Evolutionary conservation across 2,888 invertebrate genomes (phyloP), one percentile per base, ranked within the genome.

Genomic region (Euplagia quadripunctaria): DNA sequence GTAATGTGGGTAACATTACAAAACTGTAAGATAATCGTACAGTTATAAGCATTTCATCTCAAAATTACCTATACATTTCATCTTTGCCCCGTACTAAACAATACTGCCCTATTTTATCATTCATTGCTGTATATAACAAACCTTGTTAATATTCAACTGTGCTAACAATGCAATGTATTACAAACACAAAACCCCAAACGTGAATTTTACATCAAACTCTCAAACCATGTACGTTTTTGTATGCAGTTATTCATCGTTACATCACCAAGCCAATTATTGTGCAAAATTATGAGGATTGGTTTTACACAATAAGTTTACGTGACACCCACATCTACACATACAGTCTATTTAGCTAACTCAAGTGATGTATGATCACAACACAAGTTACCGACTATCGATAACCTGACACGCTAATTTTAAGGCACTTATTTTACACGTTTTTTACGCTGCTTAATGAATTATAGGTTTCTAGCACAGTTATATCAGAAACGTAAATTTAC

Each of bases 191-290:
- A 58, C 2, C 16, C n/a, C 64, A 42, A 64, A 31, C 20, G 16
- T 17, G 4, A 61, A 79, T 79, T 76, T 82, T 80, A 78, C 69
- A 73, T 73, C 81, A 72, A 17, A 31, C 41, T 64, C 55, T 11
- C 69, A 71, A 64, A 11, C 12, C 68, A 20, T 72, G 74, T 42
- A 55, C 58, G 5, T 55, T 76, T 75, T 81, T 82, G 64, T 75
- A 82, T 77, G 80, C 84, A 80, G 76, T 85, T 81, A 85, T 84
- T 88, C 86, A 87, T 85, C 73, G 76, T 85, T 86, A 84, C 84
- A 82, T 83, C 82, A 87, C 68, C 64, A 71, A 72, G 58, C 58
- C 65, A 78, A 71, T 73, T 64, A 73, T 86, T 86, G 86, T 86
- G 86, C 83, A 87, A 87, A 86, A 83, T 76, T 86, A 81, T 84